Base-by-base conservation (phyloP, 2,113 vertebrate species). In the Porphyrio hochstetteri region DNA sequence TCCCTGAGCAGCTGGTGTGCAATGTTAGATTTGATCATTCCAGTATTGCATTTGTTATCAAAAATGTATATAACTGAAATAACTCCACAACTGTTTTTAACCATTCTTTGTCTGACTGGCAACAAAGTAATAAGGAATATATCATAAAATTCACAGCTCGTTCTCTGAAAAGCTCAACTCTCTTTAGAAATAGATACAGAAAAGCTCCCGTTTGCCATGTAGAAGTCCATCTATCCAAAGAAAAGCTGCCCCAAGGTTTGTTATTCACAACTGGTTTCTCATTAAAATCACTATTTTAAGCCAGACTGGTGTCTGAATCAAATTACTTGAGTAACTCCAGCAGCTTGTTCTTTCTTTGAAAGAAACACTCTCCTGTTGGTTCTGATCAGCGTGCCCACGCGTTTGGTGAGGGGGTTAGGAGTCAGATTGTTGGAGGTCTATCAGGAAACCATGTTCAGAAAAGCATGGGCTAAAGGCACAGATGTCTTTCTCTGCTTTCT, bases 31-130 rank as follows among this genome's bases (percentile, higher is more conserved):
- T 92, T 80, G n/a, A 75, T 88, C 90, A 87, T 69, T 74, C 78
- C 40, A 29, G 55, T 90, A 77, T 52, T 59, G 29, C 33, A 72
- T 50, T 92, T 88, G 59, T 86, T 90, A 88, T 55, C 11, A 86
- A 86, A 95, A 93, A 82, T 11, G 8, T 14, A 82, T 40, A 16
- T 40, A 84, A 87, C 57, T 64, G 50, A 87, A 94, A 61, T n/a
- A 95, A 82, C 31, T 76, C 65, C 17, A 31, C n/a, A 82, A 78
- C 65, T 91, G 61, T 65, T 89, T 92, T 60, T 52, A 90, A 90
- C 65, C 63, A 82, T 5, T 23, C 35, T 92, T 55, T 77, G 27
- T 36, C 46, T 75, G 35, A 53, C 27, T 13, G 60, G 65, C 57
- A 93, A 86, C 44, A 90, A 70, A 40, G 67, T 21, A 82, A 53